Base-by-base conservation (phyloP, 2,888 invertebrate species). In the Lasioglossum villosulum region DNA sequence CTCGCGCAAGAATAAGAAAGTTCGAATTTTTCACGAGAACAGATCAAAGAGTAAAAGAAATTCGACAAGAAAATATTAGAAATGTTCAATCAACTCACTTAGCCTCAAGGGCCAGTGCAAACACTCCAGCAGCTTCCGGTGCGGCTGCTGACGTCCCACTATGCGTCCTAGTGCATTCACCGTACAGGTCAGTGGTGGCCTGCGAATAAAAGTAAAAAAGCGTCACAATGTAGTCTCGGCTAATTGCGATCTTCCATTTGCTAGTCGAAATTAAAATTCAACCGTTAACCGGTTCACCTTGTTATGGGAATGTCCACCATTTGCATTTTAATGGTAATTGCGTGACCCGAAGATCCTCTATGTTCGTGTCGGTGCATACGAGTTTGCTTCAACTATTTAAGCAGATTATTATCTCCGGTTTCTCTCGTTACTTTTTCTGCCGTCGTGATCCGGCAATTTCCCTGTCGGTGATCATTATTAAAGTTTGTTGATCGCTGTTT, bases 141-240 rank as follows among this genome's bases (percentile, higher is more conserved):
- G 99, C 99, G 0, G 99, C 99, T 0, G 99, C 99, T 6, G 99
- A 99, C 0, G 99, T 99, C 70, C 99, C 99, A 0, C 99, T 99
- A 96, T 99, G 99, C 1, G 99, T 99, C 48, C 99, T 99, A 3
- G 99, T 99, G 94, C 99, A 99, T 95, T 99, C 98, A 10, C 99
- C 99, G 95, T 99, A 99, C 89, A 99, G 96, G 95, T 99, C 99
- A 0, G 90, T 90, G 27, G 89, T 89, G 2, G 89, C 89, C 89
- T 89, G 39, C 12, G 77, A 70, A 27, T n/a, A 75, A 72, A 68
- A 39, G 5, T 0, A 39, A 59, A 37, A 30, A 4, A 37, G 2
- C 27, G 27, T n/a, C 52, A n/a, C 8, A 37, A 37, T 4, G 37
- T 56, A 2, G 73, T 30, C 63, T 63, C 19, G 10, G 16, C 34